A percentile compares a stretch with the other conserved stretches of the same genome.
Evolutionary conservation across 1,140 invertebrate species (phyloP).

Genomic region (Acromyrmex charruanus): DNA sequence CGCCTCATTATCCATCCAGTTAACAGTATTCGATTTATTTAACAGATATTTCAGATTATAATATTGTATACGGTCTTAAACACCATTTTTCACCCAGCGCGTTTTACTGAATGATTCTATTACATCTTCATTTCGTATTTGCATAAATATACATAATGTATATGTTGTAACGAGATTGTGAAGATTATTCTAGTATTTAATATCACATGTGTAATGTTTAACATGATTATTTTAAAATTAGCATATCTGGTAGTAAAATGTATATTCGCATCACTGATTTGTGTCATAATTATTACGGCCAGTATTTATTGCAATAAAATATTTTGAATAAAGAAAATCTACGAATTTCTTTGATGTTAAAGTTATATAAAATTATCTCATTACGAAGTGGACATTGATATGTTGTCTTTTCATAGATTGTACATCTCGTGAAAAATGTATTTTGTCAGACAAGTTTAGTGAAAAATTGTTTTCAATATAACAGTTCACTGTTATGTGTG

Average conservation of each 20-base stretch:
- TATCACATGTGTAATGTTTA: background rate
- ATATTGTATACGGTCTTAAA: background rate
- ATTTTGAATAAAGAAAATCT: background rate
- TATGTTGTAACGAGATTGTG: background rate
- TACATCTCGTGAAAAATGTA: background rate
- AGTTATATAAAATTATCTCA: background rate
- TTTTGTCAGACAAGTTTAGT: background rate
- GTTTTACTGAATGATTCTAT: background rate
- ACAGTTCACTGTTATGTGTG: background rate
- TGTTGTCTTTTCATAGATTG: background rate
- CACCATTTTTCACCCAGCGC: background rate
- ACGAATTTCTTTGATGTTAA: background rate
- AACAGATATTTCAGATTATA: constrained; percentile 1
- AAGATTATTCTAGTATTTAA: background rate
- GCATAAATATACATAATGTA: background rate
- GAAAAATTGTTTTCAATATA: background rate
- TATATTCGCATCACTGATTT: background rate
- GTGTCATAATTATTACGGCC: background rate
- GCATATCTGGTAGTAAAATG: background rate
- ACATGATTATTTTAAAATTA: background rate
- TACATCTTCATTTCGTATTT: background rate
- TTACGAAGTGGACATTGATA: background rate
- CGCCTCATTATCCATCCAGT: constrained; percentile 26
- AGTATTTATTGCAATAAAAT: background rate
- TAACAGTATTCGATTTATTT: constrained; percentile 27